phyloP scores from a whole-genome alignment of 2,113 vertebrate genomes.

The Planiliza haematocheilus region DNA sequence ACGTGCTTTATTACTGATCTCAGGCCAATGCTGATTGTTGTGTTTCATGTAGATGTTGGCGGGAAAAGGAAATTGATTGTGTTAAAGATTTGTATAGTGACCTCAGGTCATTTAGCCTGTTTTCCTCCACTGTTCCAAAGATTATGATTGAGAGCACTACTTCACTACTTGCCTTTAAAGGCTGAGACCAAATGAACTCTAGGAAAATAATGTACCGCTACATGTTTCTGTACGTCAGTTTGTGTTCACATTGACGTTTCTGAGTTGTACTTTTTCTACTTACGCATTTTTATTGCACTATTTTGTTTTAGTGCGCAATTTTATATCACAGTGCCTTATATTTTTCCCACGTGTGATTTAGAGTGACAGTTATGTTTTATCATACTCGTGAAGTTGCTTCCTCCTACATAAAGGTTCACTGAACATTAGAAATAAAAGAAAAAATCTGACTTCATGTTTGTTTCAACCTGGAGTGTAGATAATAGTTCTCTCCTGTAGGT shows the following conservation, averaged over 20 bases:
- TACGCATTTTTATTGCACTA: constrained; percentile 8
- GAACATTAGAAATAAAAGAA: constrained; percentile 23
- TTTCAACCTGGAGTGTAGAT: not conserved
- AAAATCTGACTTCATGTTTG: not conserved
- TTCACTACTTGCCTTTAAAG: constrained; percentile 20
- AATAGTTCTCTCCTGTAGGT: constrained; percentile 51
- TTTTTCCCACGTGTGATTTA: constrained; percentile 8
- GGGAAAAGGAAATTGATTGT: too few relatives aligned
- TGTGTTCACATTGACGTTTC: not conserved
- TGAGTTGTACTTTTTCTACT: not conserved
- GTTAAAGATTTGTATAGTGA: not conserved
- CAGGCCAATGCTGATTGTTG: not conserved
- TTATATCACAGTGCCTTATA: constrained; percentile 12
- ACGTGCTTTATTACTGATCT: not conserved
- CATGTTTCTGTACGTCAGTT: too few relatives aligned
- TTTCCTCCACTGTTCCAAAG: not conserved
- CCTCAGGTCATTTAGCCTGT: constrained; percentile 17
- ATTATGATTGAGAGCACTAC: constrained; percentile 19
- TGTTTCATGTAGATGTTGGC: too few relatives aligned
- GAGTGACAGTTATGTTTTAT: too few relatives aligned
- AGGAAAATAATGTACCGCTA: too few relatives aligned
- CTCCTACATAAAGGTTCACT: not conserved
- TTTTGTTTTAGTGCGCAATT: not conserved
- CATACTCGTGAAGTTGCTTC: not conserved
- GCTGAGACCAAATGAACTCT: constrained; percentile 4